Percentiles rank a stretch among this genome's conserved stretches.
Conservation (phyloP, 1,140 invertebrate species). For the Hetaerina americana region DNA sequence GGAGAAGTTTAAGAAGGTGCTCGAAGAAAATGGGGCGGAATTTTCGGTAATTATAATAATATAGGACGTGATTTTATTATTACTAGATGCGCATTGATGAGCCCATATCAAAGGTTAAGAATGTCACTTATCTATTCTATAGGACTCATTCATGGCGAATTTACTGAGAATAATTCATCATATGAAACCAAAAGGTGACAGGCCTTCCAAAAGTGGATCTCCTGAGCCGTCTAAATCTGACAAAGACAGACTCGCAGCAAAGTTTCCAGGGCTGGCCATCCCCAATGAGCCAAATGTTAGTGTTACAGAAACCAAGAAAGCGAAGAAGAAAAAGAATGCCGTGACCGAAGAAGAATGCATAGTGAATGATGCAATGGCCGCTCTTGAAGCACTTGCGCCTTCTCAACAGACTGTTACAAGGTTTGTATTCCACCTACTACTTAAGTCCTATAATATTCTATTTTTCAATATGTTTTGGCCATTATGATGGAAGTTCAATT, state of each 20-base stretch:
- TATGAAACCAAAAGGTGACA: constrained; percentile 59
- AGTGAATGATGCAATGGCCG: constrained; percentile 73
- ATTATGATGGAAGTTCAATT: too few species aligned
- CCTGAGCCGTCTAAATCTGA: constrained; percentile 22
- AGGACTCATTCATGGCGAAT: constrained; percentile 87
- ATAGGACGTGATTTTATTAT: too few species aligned
- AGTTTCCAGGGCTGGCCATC: constrained; percentile 82
- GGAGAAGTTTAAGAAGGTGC: constrained; percentile 73
- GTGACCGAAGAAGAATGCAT: constrained; percentile 36
- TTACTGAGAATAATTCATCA: constrained; percentile 85
- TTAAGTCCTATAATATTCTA: too few species aligned
- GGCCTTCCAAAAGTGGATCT: neutral
- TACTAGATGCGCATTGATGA: too few species aligned
- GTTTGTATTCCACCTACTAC: too few species aligned
- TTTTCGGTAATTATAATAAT: constrained; percentile 45
- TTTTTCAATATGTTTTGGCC: too few species aligned
- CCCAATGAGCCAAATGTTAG: constrained; percentile 57
- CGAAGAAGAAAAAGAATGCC: constrained; percentile 23
- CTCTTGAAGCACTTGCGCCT: constrained; percentile 77
- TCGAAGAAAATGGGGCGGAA: constrained; percentile 86
- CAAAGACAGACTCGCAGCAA: constrained; percentile 48
- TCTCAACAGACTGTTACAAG: constrained; percentile 20
- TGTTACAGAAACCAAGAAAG: constrained; percentile 15
- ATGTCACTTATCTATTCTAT: too few species aligned
- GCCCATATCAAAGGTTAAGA: too few species aligned